Base-by-base conservation (phyloP, 2,888 invertebrate species). In the Cheiracanthium punctorium region DNA sequence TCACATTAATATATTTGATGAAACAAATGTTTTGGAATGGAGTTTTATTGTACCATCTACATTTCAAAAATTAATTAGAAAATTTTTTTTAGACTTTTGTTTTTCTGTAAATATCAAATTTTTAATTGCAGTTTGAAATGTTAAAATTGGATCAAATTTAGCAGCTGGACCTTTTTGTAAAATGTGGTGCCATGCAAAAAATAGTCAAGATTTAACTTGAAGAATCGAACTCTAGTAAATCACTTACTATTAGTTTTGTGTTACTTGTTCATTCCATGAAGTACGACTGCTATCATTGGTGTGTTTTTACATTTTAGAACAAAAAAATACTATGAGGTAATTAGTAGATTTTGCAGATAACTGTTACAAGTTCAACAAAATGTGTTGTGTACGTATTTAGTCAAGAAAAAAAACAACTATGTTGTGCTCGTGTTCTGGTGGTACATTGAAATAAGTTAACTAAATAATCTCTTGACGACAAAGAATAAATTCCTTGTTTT, bases 281-380 rank as follows among this genome's bases (percentile, higher is more conserved):
- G 84, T 84, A 84, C 73, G 84, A 84, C 72, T 84, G 84, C 82
- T 67, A 79, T 79, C 84, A 74, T 84, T 84, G 84, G 84, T 84
- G 84, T 84, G 84, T 84, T 84, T 84, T 84, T 84, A 84, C 84
- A 84, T 84, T 84, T 73, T 84, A 84, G 84, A 69, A 73, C 30
- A 84, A 79, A 69, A 65, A 82, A 82, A 82, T 82, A 82, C 58
- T 52, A 76, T 82, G 77, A 73, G 73, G 43, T 80, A 65, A 64
- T 67, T 69, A 32, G 79, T 84, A 79, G 84, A 72, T 77, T 84
- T 79, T 79, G 67, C 77, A 79, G 72, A 30, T 84, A 73, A 77
- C 67, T 73, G 72, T 84, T 17, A 79, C 77, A 84, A 84, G 65
- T 77, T 74, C 75, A 77, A 67, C 37, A 48, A 79, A 84, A 67